These are phyloP conservation scores for Steatocranus sp. DNA, from an alignment of 2,797 vertebrate genomes.

Conservation along the genomic window DNA sequence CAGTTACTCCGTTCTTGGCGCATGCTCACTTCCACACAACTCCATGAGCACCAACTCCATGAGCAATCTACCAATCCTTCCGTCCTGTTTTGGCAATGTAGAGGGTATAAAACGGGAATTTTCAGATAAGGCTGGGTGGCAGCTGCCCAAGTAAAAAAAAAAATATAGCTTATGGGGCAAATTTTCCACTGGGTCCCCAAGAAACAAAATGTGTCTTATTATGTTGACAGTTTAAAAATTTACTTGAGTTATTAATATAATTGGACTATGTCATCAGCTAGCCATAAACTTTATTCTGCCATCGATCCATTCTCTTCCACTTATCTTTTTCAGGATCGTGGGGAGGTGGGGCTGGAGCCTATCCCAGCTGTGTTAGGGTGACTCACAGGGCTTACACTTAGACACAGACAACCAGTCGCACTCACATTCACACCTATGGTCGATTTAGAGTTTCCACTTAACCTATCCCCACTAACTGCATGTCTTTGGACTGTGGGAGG, in stretches of 20 bases:
- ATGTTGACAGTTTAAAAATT: not conserved
- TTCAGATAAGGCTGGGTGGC: not conserved
- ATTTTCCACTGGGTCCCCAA: not conserved
- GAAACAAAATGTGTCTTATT: not conserved
- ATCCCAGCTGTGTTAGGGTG: not conserved
- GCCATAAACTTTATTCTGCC: not conserved
- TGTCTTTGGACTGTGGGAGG: not conserved
- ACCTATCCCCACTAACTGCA: not conserved
- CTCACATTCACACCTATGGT: fast-evolving
- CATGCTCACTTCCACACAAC: not conserved
- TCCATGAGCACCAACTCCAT: not conserved
- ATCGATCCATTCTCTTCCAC: fast-evolving
- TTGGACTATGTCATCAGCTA: fast-evolving
- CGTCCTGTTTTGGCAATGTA: not conserved
- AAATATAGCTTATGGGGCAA: not conserved
- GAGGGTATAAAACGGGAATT: not conserved
- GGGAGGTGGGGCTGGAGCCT: not conserved
- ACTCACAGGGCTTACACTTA: not conserved
- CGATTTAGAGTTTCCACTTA: not conserved
- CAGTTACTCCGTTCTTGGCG: not conserved
- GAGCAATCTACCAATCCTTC: not conserved
- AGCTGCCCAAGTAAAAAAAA: not conserved
- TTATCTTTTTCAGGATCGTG: fast-evolving
- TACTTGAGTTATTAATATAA: not conserved
- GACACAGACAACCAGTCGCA: not conserved